Evolutionary conservation across 2,797 vertebrate species (phyloP), one percentile per base, ranked within the genome.

Genomic region (Alectoris magna): DNA sequence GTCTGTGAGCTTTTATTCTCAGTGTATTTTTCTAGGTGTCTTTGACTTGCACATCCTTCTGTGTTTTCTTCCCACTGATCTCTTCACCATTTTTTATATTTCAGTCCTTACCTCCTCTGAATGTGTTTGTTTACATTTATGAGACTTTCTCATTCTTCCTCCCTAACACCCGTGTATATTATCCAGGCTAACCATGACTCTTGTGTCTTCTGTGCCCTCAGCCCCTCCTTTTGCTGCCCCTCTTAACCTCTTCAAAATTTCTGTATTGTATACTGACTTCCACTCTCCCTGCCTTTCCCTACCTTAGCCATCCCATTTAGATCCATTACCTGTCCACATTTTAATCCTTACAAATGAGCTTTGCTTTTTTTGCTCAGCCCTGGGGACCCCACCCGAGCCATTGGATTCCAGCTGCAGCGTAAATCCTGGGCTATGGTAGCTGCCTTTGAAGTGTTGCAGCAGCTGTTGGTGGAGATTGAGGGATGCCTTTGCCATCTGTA

Each of bases 261-360:
- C 85, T 82, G 46, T 92, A 41, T 92, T 96, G 93, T 96, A 94
- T 93, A 95, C 94, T 90, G 87, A 92, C 87, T 95, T 94, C 89
- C 85, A 95, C 91, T 87, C 91, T 92, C 79, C 79, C 58, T 95
- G 85, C 77, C 74, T 95, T 94, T 39, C 68, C n/a, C 60, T 88
- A 48, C 74, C 60, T 77, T 93, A 64, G 73, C 77, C 7, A 21
- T 77, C 38, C 71, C 85, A 69, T 79, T 94, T 94, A 95, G 94
- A 92, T 96, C 93, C 91, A 96, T 96, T 94, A 95, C 91, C 94
- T 96, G 96, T 96, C 95, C 87, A 74, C 6, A 0, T 74, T 95
- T 92, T 96, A 96, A 96, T 96, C 96, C 91, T 96, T 96, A 96
- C 92, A 96, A 95, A 96, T 95, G 95, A 92, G 92, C 77, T 90